A percentile compares a stretch with the other conserved stretches of the same genome.
phyloP scores from a whole-genome alignment of 30 jellyfish, hydroid and myxozoan species.

The Chironex yamaguchii region DNA sequence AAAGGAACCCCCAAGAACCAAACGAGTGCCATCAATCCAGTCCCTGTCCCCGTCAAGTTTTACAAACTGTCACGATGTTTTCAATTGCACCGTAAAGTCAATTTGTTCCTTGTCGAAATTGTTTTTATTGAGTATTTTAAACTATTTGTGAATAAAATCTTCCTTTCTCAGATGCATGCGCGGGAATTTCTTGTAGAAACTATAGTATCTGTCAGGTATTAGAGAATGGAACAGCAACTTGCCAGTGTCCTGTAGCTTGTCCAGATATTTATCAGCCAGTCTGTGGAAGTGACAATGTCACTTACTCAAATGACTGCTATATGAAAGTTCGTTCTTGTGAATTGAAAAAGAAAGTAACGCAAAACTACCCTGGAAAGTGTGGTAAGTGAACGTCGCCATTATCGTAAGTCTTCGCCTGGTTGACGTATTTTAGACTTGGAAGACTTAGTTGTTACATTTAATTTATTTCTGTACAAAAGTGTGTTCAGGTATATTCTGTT shows the following conservation, averaged over 20 bases:
- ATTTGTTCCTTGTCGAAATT: no score
- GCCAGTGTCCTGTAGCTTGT: slow-evolving; percentile 38
- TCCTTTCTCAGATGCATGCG: no score
- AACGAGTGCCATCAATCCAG: no score
- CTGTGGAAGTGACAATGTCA: slow-evolving; percentile 71
- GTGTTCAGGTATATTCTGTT: no score
- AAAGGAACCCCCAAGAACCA: no score
- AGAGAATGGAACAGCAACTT: slow-evolving; percentile 22
- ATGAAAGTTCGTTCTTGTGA: slow-evolving; percentile 57
- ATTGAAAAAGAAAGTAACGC: background rate
- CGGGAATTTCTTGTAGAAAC: slow-evolving; percentile 1
- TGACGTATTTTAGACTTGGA: background rate
- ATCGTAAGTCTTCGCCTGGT: background rate
- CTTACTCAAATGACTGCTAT: slow-evolving; percentile 60
- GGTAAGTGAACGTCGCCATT: slow-evolving; percentile 42
- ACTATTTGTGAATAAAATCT: no score
- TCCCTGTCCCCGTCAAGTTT: no score
- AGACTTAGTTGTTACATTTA: no score
- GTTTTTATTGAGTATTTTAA: no score
- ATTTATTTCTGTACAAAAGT: no score
- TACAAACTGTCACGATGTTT: no score
- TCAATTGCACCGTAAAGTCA: no score
- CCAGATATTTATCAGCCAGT: slow-evolving; percentile 28
- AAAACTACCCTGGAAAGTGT: slow-evolving; percentile 44
- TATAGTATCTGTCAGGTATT: slow-evolving; percentile 22